A percentile compares a stretch with the other conserved stretches of the same genome.
Evolutionary conservation across 2,888 invertebrate species (phyloP).

Genomic region (Orgyia antiqua): DNA sequence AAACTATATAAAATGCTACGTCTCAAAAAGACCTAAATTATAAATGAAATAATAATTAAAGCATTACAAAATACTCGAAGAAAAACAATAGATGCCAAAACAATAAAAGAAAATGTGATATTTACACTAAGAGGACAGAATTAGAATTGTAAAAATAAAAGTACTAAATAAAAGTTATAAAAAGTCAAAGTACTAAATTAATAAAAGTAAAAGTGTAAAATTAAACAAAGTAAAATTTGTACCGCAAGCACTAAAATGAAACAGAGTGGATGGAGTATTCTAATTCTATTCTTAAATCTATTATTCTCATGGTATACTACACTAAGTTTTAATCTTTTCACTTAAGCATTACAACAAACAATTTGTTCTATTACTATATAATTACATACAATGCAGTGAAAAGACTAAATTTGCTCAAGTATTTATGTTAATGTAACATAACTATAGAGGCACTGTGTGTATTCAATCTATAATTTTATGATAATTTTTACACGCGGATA

Average conservation of each 20-base stretch:
- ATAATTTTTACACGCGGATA: conserved; percentile 50
- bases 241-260: conserved; percentile 50
- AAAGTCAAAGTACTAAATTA: conserved; percentile 16
- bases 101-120: conserved; percentile 15
- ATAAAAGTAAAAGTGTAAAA: conserved; percentile 28
- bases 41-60: conserved; percentile 32
- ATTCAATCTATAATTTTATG: conserved; percentile 61
- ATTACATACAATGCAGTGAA: conserved; percentile 42
- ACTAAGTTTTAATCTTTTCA: conserved; percentile 68
- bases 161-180: too few relatives aligned
- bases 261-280: conserved; percentile 52
- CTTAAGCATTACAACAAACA: conserved; percentile 33
- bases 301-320: conserved; percentile 63
- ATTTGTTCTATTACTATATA: conserved; percentile 15
- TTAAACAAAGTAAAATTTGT: conserved; percentile 34
- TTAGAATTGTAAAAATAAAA: too few relatives aligned
- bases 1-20: conserved; percentile 44
- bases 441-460: conserved; percentile 80
- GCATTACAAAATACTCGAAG: conserved; percentile 31
- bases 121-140: conserved; percentile 19
- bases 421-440: conserved; percentile 80
- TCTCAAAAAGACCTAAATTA: conserved; percentile 46
- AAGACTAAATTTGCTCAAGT: conserved; percentile 70
- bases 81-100: conserved; percentile 38
- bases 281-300: conserved; percentile 44